These are phyloP conservation scores for Dipus sagitta DNA, from an alignment of 2,797 vertebrate species.

Conservation along the genomic window DNA sequence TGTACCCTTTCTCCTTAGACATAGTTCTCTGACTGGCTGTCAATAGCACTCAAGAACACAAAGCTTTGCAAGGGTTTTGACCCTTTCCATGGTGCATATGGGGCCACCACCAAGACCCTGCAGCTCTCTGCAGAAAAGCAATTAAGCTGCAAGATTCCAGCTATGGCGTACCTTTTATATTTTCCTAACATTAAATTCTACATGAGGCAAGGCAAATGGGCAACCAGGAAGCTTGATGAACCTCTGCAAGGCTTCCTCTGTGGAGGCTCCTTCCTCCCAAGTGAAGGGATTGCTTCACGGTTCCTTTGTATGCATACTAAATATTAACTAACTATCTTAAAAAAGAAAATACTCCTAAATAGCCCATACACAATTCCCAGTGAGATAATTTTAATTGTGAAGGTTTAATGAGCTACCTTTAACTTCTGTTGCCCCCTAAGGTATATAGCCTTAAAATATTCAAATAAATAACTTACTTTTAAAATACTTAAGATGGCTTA, in stretches of 20 bases:
- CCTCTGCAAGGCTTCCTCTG: slow-evolving; percentile 49
- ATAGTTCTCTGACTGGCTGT: slow-evolving; percentile 25
- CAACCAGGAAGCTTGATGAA: slow-evolving; percentile 40
- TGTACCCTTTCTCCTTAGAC: background rate
- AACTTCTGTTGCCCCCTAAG: slow-evolving; percentile 46
- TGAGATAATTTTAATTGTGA: slow-evolving; percentile 57
- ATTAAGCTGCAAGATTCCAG: slow-evolving; percentile 49
- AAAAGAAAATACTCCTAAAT: slow-evolving; percentile 22
- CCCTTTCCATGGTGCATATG: background rate
- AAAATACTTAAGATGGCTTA: background rate
- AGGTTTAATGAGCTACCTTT: slow-evolving; percentile 60
- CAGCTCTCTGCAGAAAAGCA: background rate
- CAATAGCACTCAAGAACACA: background rate
- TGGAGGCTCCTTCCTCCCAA: slow-evolving; percentile 6
- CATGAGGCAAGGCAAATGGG: slow-evolving; percentile 53
- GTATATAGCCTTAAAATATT: slow-evolving; percentile 30
- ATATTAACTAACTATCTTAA: slow-evolving; percentile 51
- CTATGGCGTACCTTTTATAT: slow-evolving; percentile 9
- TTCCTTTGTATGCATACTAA: slow-evolving; percentile 35
- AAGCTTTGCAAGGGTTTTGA: background rate
- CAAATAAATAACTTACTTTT: slow-evolving; percentile 28
- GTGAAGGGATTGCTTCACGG: background rate
- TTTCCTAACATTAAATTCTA: slow-evolving; percentile 68
- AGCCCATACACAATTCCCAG: background rate
- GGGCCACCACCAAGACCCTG: background rate